These are phyloP conservation scores for Sinocyclocheilus maitianheensis DNA, from an alignment of 2,113 vertebrate species.

Conservation along the genomic window DNA sequence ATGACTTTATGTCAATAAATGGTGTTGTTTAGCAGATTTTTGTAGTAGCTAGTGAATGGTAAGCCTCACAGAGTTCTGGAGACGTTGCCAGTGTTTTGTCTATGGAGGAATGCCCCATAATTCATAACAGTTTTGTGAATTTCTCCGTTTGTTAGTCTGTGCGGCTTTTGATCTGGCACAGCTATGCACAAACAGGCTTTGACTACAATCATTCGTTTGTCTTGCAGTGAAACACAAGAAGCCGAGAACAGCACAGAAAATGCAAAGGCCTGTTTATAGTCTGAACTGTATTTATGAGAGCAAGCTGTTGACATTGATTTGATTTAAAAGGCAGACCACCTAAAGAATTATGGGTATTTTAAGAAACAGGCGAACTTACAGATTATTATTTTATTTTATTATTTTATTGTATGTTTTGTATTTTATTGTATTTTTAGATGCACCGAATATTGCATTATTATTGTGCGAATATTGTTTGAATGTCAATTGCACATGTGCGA, in stretches of 20 bases:
- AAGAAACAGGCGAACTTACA: background rate
- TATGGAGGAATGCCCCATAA: slow-evolving; percentile 77
- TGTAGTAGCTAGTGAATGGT: slow-evolving; percentile 19
- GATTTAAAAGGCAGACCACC: slow-evolving; percentile 16
- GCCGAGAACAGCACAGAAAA: slow-evolving; percentile 38
- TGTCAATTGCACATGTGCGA: background rate
- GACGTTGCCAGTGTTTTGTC: slow-evolving; percentile 36
- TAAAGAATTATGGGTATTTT: slow-evolving; percentile 9
- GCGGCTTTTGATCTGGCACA: slow-evolving; percentile 75
- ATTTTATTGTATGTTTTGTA: too few relatives aligned
- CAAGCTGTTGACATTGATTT: slow-evolving; percentile 2
- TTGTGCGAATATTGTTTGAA: background rate
- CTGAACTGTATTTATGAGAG: slow-evolving; percentile 40
- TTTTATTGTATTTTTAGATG: too few relatives aligned
- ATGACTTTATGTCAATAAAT: slow-evolving; percentile 7
- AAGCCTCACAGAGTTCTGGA: slow-evolving; percentile 20
- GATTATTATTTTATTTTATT: too few relatives aligned
- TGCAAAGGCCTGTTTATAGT: slow-evolving; percentile 38
- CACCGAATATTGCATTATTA: background rate
- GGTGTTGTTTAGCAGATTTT: slow-evolving; percentile 4
- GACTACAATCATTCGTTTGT: slow-evolving; percentile 47
- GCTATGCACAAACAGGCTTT: slow-evolving; percentile 41
- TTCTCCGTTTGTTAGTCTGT: slow-evolving; percentile 83
- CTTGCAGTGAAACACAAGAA: slow-evolving; percentile 63
- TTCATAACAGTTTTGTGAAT: slow-evolving; percentile 86